Base-by-base conservation (phyloP, 1,140 invertebrate genomes). In the Amyelois transitella region DNA sequence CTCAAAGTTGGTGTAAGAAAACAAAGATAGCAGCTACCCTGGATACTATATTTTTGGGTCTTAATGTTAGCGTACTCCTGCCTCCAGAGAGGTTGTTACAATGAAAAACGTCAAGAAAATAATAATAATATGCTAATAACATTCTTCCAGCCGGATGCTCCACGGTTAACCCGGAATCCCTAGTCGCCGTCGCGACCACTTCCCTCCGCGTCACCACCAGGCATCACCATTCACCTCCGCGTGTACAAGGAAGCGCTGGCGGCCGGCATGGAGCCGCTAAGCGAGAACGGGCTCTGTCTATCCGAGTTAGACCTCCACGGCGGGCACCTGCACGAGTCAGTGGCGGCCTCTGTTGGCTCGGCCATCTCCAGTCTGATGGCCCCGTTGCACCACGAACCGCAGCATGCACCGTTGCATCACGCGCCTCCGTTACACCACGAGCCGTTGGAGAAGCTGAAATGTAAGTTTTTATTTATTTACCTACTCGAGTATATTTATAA, bases 371-470 rank as follows among this genome's bases (percentile, higher is more conserved):
- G 92, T 71, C 88, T 92, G 50, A 94, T 94, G 92, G 89, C 90
- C 7, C 81, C 88, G 0, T 72, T 90, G 22, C 89, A 90, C 55
- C 92, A 93, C 66, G 92, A 93, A 69, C 88, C 92, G 14, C 90
- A 90, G 74, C 90, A 84, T 52, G 90, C 90, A 20, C 86, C 88
- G 6, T 79, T 90, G 51, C 90, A 91, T 66, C 87, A 89, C 28
- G 89, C 92, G 59, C 91, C 92, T 7, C 91, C 91, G 1, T 72
- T 93, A 20, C 91, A 93, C 66, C 94, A 94, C 72, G 94, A 95
- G 77, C 94, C 94, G 7, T 78, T 95, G 47, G 94, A 95, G 88
- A 95, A 95, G 86, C 90, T 95, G 63, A 95, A 94, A 93, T 91
- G 94, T 94, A 88, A 93, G 92, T 92, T 74, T 43, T 50, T 57